Evolutionary conservation across 2,113 vertebrate genomes (phyloP).

Genomic region (Perccottus glenii): DNA sequence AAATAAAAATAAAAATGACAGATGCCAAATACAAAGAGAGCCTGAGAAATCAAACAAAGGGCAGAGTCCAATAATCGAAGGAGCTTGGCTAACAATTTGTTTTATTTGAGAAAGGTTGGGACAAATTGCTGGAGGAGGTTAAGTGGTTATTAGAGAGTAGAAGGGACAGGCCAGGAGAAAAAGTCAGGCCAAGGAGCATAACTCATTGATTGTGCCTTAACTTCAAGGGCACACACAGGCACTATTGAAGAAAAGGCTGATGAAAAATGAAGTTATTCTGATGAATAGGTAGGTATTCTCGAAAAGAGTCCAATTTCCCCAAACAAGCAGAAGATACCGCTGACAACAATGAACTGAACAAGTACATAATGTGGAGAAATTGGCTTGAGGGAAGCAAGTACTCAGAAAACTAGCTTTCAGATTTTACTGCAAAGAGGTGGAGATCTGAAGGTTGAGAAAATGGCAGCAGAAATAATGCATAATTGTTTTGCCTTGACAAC

Average conservation of each 20-base stretch:
- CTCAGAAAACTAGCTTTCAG: not conserved
- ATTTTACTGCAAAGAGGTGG: not conserved
- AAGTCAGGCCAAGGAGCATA: slow-evolving; percentile 2
- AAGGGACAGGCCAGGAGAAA: not conserved
- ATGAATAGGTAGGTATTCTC: slow-evolving; percentile 8
- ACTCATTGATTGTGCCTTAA: slow-evolving; percentile 17
- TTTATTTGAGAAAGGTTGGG: slow-evolving; percentile 8
- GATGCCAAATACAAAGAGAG: not conserved
- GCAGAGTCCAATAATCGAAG: not conserved
- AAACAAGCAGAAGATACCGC: slow-evolving; percentile 10
- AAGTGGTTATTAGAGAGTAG: slow-evolving; percentile 21
- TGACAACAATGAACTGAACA: not conserved
- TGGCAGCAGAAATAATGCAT: not conserved
- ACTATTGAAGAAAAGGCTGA: slow-evolving; percentile 4
- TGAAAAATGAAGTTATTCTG: slow-evolving; percentile 17
- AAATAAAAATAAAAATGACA: not conserved
- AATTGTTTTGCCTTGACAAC: not conserved
- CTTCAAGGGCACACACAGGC: slow-evolving; percentile 27
- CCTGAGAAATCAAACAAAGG: not conserved
- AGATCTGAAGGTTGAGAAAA: slow-evolving; percentile 8
- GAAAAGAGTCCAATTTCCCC: slow-evolving; percentile 1
- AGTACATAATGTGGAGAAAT: not conserved
- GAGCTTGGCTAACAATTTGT: not conserved
- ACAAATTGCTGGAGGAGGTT: slow-evolving; percentile 10
- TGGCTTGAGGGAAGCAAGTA: not conserved